phyloP scores from a whole-genome alignment of 2,888 invertebrate species.

The Drosophila affinis region DNA sequence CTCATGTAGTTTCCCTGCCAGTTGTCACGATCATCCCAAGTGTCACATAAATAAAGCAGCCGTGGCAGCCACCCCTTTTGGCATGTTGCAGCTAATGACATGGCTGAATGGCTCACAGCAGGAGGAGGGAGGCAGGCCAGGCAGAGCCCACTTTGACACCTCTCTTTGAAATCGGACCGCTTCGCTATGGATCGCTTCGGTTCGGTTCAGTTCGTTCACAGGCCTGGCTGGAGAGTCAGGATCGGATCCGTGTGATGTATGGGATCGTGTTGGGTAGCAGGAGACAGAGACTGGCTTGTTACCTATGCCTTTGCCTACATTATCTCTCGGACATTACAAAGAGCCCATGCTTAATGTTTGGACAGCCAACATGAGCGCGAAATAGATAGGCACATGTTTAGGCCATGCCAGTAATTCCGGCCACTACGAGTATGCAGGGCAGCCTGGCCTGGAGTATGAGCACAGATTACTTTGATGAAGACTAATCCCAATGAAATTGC shows the following conservation, averaged over 20 bases:
- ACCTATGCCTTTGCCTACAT: constrained; percentile 4
- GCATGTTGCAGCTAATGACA: constrained; percentile 10
- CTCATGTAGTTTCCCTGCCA: constrained; percentile 17
- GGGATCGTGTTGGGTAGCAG: constrained; percentile 19
- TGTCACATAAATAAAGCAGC: constrained; percentile 63
- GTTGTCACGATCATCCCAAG: constrained; percentile 44
- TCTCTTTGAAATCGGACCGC: constrained; percentile 37
- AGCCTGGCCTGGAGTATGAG: constrained; percentile 12
- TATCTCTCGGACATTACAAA: constrained; percentile 22
- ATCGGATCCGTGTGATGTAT: constrained; percentile 23
- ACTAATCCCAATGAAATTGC: constrained; percentile 40
- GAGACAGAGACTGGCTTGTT: constrained; percentile 4
- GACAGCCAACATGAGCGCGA: constrained; percentile 36
- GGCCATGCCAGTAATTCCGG: neutral
- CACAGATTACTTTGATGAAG: constrained; percentile 29
- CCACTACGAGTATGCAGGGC: neutral
- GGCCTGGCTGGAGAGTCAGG: constrained; percentile 17
- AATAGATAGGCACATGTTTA: constrained; percentile 2
- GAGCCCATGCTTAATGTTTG: constrained; percentile 35
- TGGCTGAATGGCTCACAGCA: constrained; percentile 44
- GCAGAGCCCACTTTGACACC: constrained; percentile 47
- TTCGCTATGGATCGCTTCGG: constrained; percentile 13
- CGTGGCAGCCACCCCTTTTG: constrained; percentile 38
- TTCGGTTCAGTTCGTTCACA: constrained; percentile 35
- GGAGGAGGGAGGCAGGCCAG: constrained; percentile 22